These are phyloP conservation scores for Enteromius argenteus DNA, from an alignment of 2,797 vertebrate species.

Conservation along the genomic window DNA sequence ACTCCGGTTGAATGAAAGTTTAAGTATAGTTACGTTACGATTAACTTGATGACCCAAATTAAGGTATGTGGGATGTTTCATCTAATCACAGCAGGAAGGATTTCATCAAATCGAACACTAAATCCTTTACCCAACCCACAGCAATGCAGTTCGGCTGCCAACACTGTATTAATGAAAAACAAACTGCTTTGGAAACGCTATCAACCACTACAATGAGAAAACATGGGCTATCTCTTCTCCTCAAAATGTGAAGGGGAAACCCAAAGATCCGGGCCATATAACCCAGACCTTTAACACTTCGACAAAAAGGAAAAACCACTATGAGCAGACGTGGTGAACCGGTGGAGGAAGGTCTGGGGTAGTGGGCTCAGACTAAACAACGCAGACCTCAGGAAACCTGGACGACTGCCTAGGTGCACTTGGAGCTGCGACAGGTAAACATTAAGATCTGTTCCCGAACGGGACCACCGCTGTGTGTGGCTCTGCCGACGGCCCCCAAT, in stretches of 20 bases:
- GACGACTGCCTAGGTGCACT: slow-evolving; percentile 34
- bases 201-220: not conserved
- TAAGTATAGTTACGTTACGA: not conserved
- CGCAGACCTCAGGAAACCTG: slow-evolving; percentile 46
- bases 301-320: slow-evolving; percentile 26
- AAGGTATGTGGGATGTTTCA: not conserved
- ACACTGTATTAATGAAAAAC: not conserved
- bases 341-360: slow-evolving; percentile 37
- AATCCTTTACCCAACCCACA: not conserved
- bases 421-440: slow-evolving; percentile 50
- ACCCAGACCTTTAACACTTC: slow-evolving; percentile 38
- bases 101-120: not conserved
- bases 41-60: not conserved
- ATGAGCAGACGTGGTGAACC: slow-evolving; percentile 22
- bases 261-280: slow-evolving; percentile 27
- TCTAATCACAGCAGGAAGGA: slow-evolving; percentile 15
- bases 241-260: slow-evolving; percentile 17
- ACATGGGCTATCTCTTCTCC: not conserved
- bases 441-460: slow-evolving; percentile 13
- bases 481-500: not conserved
- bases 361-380: slow-evolving; percentile 59
- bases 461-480: slow-evolving; percentile 40
- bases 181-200: not conserved
- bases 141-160: not conserved
- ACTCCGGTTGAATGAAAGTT: slow-evolving; percentile 12